Conservation (phyloP, 2,888 invertebrate species). For the Lasioglossum pauxillum region DNA sequence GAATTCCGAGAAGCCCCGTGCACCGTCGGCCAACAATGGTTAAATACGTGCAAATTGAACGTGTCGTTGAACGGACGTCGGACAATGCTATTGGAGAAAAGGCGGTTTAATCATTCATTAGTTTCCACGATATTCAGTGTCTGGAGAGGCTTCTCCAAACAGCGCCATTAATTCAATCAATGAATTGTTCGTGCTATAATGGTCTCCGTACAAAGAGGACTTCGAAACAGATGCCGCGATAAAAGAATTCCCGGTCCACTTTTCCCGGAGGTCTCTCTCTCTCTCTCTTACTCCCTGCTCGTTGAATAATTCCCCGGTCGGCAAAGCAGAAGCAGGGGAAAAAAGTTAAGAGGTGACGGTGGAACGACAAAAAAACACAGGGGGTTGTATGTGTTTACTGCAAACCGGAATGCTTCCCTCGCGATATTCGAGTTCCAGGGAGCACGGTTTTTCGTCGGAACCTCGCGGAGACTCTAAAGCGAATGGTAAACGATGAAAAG, state of each 20-base stretch:
- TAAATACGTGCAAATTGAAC: not conserved
- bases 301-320: constrained; percentile 36
- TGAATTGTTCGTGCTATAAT: constrained; percentile 34
- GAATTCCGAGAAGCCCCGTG: not conserved
- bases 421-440: not conserved
- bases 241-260: constrained; percentile 34
- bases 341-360: constrained; percentile 9
- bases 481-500: not conserved
- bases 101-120: constrained; percentile 35
- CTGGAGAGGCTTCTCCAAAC: constrained; percentile 3
- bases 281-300: not conserved
- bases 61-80: not conserved
- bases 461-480: not conserved
- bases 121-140: constrained; percentile 3
- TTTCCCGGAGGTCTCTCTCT: constrained; percentile 4
- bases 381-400: not conserved
- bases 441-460: not conserved
- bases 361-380: constrained; percentile 10
- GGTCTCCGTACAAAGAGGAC: constrained; percentile 21
- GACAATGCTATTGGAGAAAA: constrained; percentile 11
- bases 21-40: not conserved
- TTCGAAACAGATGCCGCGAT: constrained; percentile 43
- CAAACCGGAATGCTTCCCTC: not conserved
- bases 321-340: not conserved
- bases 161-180: constrained; percentile 42